Evolutionary conservation across 2,113 vertebrate species (phyloP), one percentile per base, ranked within the genome.

Genomic region (Thryonomys swinderianus): DNA sequence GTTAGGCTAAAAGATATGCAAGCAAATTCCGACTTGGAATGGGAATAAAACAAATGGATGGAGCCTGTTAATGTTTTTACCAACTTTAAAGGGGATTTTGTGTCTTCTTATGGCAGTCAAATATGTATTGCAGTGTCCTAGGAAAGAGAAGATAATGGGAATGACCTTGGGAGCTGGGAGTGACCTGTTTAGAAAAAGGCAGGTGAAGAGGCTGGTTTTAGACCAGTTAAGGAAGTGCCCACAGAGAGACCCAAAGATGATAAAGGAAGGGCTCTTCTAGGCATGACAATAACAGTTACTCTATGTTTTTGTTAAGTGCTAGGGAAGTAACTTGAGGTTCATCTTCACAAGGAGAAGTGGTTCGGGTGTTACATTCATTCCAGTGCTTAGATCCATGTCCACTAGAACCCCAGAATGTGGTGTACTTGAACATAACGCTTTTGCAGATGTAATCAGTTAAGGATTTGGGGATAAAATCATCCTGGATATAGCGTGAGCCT

Each of bases 1-100:
- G 57, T 94, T 92, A 62, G 13, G 11, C 92, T 91, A 93, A 76
- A 90, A 96, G 95, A 91, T 57, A 87, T 53, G 14, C 34, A 27
- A 78, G 86, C 66, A 20, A 42, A 86, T 59, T 59, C 51, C 40
- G 48, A 93, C 45, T 80, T 81, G 13, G 74, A 95, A 88, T 87
- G 76, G 69, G 64, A 94, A 61, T 4, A 34, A 37, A 62, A 62
- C 45, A 62, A 79, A 89, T 83, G 67, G 45, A 57, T 2, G 45
- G 67, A 79, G 53, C 57, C 93, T 91, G 10, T 90, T 80, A 95
- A 80, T n/a, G n/a, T 67, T 34, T 79, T 67, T 16, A 91, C 83
- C 53, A 71, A 61, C 74, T 82, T 64, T 59, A 42, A 93, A 89
- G 93, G 86, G 74, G 48, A 23, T 7, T 4, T 59, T 64, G 53